phyloP scores from a whole-genome alignment of 1,140 invertebrate species.

The Zaprionus ornatus region DNA sequence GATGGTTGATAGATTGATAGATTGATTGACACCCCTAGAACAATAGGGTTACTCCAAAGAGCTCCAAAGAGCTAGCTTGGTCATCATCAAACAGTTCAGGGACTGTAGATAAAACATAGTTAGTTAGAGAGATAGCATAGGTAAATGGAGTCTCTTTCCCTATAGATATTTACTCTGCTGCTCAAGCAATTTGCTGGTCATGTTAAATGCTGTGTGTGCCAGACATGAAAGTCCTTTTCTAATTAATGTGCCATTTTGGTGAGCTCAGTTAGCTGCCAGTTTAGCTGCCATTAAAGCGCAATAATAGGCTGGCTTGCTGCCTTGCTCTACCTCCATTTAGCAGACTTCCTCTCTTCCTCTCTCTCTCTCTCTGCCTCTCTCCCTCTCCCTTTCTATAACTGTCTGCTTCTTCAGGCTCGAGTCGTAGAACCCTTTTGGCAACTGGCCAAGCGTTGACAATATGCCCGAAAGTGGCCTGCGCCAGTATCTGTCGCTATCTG shows the following conservation, averaged over 20 bases:
- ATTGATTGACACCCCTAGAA: too few relatives aligned
- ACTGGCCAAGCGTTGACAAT: constrained; percentile 69
- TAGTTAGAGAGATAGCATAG: too few relatives aligned
- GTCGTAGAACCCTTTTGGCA: constrained; percentile 48
- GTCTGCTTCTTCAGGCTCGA: constrained; percentile 32
- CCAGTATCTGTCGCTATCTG: constrained; percentile 4
- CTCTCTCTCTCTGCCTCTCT: background rate
- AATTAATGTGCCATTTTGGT: constrained; percentile 59
- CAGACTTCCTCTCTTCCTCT: background rate
- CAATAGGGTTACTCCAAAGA: too few relatives aligned
- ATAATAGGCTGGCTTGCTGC: constrained; percentile 48
- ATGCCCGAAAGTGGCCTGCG: constrained; percentile 59
- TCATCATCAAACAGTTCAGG: too few relatives aligned
- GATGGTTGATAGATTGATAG: too few relatives aligned
- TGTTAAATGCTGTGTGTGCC: constrained; percentile 28
- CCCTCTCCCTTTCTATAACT: constrained; percentile 23
- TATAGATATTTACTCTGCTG: too few relatives aligned
- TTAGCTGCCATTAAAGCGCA: constrained; percentile 72
- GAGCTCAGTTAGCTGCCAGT: constrained; percentile 47
- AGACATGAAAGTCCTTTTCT: constrained; percentile 55
- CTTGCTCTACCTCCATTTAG: too few relatives aligned
- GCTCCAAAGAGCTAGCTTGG: too few relatives aligned
- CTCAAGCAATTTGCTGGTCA: background rate
- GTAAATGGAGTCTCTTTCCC: too few relatives aligned
- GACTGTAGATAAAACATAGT: too few relatives aligned